Evolutionary conservation across 2,797 vertebrate species (phyloP).

Genomic region (Pterois miles): DNA sequence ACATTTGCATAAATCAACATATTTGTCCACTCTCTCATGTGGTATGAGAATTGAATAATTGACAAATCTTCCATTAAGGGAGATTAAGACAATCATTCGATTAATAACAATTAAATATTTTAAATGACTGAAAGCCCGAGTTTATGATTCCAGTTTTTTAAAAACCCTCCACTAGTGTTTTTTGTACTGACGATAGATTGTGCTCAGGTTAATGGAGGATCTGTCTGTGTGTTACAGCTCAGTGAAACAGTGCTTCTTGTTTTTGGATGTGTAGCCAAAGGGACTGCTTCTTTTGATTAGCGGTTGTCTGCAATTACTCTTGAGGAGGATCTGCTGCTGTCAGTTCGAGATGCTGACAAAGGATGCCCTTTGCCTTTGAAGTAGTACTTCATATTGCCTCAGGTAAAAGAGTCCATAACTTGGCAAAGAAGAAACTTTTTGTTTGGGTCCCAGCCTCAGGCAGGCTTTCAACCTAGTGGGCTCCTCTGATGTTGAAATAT

Average conservation of each 20-base stretch:
- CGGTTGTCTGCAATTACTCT: slow-evolving; percentile 60
- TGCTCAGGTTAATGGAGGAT: slow-evolving; percentile 23
- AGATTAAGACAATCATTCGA: too few species aligned
- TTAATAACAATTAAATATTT: too few species aligned
- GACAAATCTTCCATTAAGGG: too few species aligned
- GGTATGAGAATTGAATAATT: too few species aligned
- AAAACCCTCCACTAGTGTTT: too few species aligned
- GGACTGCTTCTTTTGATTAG: slow-evolving; percentile 47
- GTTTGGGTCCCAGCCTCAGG: slow-evolving; percentile 71
- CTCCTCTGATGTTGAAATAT: slow-evolving; percentile 67
- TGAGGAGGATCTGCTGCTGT: slow-evolving; percentile 60
- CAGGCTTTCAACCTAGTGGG: slow-evolving; percentile 64
- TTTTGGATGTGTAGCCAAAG: slow-evolving; percentile 41
- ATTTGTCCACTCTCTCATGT: too few species aligned
- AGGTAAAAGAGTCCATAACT: slow-evolving; percentile 72
- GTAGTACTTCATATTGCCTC: slow-evolving; percentile 74
- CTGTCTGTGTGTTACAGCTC: slow-evolving; percentile 10
- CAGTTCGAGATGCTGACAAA: slow-evolving; percentile 74
- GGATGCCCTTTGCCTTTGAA: slow-evolving; percentile 77
- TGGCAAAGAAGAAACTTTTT: slow-evolving; percentile 73
- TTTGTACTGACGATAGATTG: background rate
- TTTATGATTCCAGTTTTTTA: too few species aligned
- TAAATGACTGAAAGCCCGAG: accelerated
- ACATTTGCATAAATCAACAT: too few species aligned
- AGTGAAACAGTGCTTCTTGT: slow-evolving; percentile 12